Percentiles rank a stretch among this genome's conserved stretches.
Conservation (phyloP, 2,797 vertebrate species). For the Melanotaenia parkinsoni region DNA sequence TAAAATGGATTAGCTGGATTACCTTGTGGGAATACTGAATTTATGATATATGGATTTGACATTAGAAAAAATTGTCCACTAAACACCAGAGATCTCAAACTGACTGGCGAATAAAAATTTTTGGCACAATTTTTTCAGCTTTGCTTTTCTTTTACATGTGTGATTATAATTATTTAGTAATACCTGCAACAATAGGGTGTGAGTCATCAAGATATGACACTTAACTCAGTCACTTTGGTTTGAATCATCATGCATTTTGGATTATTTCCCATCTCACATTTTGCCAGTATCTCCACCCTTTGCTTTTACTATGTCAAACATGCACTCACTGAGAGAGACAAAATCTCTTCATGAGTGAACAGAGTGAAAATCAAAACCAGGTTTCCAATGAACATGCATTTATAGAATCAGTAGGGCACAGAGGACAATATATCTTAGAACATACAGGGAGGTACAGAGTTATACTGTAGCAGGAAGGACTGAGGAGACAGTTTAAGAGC, state of each 20-base stretch:
- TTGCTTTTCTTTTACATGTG: background rate
- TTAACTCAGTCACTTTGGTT: slow-evolving; percentile 30
- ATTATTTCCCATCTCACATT: slow-evolving; percentile 15
- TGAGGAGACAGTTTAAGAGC: slow-evolving; percentile 40
- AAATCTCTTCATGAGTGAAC: slow-evolving; percentile 23
- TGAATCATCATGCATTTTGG: slow-evolving; percentile 26
- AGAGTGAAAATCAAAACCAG: slow-evolving; percentile 23
- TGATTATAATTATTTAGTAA: slow-evolving; percentile 14
- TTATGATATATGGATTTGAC: background rate
- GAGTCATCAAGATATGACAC: slow-evolving; percentile 4
- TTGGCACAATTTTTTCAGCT: background rate
- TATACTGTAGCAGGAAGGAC: slow-evolving; percentile 23
- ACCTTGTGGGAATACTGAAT: background rate
- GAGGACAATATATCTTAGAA: slow-evolving; percentile 6
- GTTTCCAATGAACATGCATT: slow-evolving; percentile 13
- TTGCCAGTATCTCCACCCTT: slow-evolving; percentile 23
- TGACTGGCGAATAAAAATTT: background rate
- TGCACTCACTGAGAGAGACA: slow-evolving; percentile 9
- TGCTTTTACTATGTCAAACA: background rate
- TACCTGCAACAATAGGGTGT: slow-evolving; percentile 8
- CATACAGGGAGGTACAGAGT: slow-evolving; percentile 43
- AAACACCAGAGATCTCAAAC: background rate
- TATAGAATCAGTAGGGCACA: background rate
- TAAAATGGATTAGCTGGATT: background rate
- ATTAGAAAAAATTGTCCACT: background rate